Percentiles rank a stretch among this genome's conserved stretches.
Conservation (phyloP, 2,113 vertebrate species). For the Tachysurus fulvidraco region DNA sequence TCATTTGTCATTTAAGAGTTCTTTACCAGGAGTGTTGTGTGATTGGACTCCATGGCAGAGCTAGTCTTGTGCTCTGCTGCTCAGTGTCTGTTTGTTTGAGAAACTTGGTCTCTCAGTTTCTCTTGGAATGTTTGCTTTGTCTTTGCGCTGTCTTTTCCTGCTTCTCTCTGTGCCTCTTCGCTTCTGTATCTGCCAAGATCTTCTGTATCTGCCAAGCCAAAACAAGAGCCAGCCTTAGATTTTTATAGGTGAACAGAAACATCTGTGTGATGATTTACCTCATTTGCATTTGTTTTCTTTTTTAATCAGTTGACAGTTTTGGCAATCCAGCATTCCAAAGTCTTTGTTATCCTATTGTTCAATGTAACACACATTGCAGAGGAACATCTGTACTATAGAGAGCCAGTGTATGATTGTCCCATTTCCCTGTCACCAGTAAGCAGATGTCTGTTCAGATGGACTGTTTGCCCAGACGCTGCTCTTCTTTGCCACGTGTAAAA, state of each 20-base stretch:
- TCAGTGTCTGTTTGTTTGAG: constrained; percentile 13
- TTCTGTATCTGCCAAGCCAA: neutral
- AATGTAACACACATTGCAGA: neutral
- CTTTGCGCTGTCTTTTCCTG: neutral
- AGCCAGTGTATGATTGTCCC: neutral
- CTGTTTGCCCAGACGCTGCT: neutral
- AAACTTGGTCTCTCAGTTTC: constrained; percentile 4
- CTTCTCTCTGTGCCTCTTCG: constrained; percentile 13
- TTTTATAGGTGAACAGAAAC: neutral
- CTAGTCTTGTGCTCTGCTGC: constrained; percentile 16
- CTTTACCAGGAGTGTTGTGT: neutral
- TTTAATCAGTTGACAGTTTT: neutral
- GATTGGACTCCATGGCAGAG: neutral
- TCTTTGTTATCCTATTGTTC: neutral
- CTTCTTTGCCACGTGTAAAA: neutral
- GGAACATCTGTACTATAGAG: neutral
- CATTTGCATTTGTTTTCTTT: no score
- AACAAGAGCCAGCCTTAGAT: neutral
- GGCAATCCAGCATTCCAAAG: neutral
- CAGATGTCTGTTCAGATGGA: neutral
- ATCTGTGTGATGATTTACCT: neutral
- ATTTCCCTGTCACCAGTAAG: neutral
- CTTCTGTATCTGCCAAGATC: neutral
- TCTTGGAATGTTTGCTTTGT: constrained; percentile 25
- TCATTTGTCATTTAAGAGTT: neutral